Base-by-base conservation (phyloP, 1,140 invertebrate species). In the Drosophila repletoides region DNA sequence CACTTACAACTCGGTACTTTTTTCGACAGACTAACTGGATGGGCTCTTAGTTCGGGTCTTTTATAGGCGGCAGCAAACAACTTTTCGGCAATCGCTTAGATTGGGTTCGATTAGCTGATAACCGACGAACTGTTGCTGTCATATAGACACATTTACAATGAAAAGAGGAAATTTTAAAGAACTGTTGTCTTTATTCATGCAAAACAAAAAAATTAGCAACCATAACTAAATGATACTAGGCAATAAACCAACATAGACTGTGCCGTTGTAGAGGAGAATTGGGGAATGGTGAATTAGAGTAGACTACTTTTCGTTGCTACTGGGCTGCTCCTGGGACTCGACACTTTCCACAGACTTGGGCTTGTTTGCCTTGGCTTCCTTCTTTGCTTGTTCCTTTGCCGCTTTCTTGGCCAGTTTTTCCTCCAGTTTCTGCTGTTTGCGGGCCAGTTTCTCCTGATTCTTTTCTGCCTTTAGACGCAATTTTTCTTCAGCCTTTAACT, bases 391-490 rank as follows among this genome's bases (percentile, higher is more conserved):
- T 21, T 80, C 72, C 51, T 89, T 89, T 36, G 88, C 83, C 1
- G 66, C 73, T 43, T 89, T 89, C 21, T 69, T 71, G 22, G 88
- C 88, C 5, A 65, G 41, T 36, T 89, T 89, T 41, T 75, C 70
- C 33, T 74, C 55, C 14, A 69, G 46, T 26, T 89, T 89, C 45
- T 89, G 69, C 22, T 76, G 77, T 15, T 88, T 89, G 19, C 46
- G 76, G n/a, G 66, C 58, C 56, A 74, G 28, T 46, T 89, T 89
- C 33, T 74, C 71, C 12, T 66, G 55, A 7, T 60, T 31, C 69
- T 89, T 89, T 15, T 51, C 45, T 2, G 64, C 73, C 65, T 89
- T 89, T 24, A 49, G 24, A 3, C 60, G 76, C 21, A 75, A 17
- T 53, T 89, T 89, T 4, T 72, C 76, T 31, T 89, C 80, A 5